Evolutionary conservation across 2,113 vertebrate species (phyloP).

Genomic region (Pycnonotus jocosus): DNA sequence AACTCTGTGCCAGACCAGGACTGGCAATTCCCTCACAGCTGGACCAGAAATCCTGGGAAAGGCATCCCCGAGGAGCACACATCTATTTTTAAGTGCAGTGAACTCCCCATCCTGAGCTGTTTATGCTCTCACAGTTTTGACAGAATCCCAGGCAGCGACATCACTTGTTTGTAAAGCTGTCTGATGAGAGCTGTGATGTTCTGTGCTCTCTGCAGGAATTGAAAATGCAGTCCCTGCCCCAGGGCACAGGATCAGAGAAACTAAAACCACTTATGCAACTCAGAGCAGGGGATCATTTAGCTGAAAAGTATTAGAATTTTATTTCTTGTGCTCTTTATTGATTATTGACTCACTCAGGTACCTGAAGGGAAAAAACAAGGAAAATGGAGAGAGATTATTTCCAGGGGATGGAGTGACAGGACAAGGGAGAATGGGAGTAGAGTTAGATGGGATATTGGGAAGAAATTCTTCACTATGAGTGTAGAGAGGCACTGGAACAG

Average conservation of each 20-base stretch:
- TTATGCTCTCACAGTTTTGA: not conserved
- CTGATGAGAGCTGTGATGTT: not conserved
- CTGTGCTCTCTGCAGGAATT: not conserved
- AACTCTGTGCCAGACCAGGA: not conserved
- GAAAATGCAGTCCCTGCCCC: not conserved
- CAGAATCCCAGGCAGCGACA: not conserved
- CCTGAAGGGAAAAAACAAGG: not conserved
- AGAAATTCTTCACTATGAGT: not conserved
- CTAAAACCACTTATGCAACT: not conserved
- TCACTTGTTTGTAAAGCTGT: constrained; percentile 4
- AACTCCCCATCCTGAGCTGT: not conserved
- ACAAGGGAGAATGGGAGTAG: not conserved
- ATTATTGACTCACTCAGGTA: not conserved
- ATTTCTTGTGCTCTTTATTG: not conserved
- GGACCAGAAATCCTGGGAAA: not conserved
- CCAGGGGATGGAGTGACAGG: not conserved
- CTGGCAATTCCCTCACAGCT: not conserved
- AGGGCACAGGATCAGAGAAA: not conserved
- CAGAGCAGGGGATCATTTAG: not conserved
- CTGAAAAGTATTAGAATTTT: not conserved
- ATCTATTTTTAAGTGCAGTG: not conserved
- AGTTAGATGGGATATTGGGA: too few species aligned
- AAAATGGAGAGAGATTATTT: not conserved
- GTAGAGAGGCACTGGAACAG: not conserved
- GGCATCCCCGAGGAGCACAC: not conserved